These are phyloP conservation scores for Alexandromys fortis DNA, from an alignment of 2,113 vertebrate genomes.

Conservation along the genomic window DNA sequence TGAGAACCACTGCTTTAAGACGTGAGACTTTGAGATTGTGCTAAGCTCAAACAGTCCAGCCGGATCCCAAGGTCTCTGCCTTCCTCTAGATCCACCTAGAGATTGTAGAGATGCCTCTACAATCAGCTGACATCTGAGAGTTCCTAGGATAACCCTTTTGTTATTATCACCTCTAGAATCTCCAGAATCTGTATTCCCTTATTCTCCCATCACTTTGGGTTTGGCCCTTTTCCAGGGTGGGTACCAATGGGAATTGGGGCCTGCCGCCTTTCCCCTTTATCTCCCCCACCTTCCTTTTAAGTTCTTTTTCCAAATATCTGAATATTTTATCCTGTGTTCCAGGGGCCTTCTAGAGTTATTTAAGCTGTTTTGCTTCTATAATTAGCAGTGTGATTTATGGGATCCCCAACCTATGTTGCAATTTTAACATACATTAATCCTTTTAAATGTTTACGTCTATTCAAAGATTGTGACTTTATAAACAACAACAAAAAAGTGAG, in stretches of 20 bases:
- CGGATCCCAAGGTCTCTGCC: not conserved
- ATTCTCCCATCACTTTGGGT: not conserved
- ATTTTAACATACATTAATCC: not conserved
- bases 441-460: slow-evolving; percentile 14
- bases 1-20: not conserved
- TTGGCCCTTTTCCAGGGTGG: not conserved
- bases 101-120: not conserved
- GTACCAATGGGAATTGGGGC: not conserved
- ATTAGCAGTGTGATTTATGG: not conserved
- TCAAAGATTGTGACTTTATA: not conserved
- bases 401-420: not conserved
- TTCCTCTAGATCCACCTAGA: not conserved
- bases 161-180: not conserved
- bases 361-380: not conserved
- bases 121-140: not conserved
- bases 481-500: not conserved
- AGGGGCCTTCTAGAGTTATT: not conserved
- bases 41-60: not conserved
- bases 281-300: not conserved
- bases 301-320: not conserved
- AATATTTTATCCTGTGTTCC: not conserved
- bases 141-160: not conserved
- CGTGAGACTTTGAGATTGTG: not conserved
- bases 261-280: not conserved
- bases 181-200: not conserved